Base-by-base conservation (phyloP, 2,888 invertebrate species). In the Operophtera brumata region DNA sequence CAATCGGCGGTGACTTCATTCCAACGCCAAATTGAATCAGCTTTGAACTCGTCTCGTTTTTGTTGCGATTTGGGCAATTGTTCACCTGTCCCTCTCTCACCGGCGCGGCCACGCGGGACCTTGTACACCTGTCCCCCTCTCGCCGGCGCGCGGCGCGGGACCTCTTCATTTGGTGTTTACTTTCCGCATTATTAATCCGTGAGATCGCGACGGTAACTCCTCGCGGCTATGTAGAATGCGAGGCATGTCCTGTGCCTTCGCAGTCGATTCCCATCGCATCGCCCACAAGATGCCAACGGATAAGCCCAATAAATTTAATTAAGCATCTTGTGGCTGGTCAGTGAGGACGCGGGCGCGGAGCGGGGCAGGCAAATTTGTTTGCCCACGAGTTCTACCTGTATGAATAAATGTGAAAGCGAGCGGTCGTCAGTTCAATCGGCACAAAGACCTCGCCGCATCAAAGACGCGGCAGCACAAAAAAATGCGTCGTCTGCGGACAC, bases 251-350 rank as follows among this genome's bases (percentile, higher is more conserved):
- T 74, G 69, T 68, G 70, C 70, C 67, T 69, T 77, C 71, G 78
- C 79, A 71, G 74, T 74, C 76, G 79, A 78, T 84, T 86, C 83
- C 82, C 86, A 84, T 80, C 78, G 82, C 54, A 47, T 52, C 47
- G 45, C 30, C 73, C 68, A 75, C 71, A 79, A 78, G 81, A 84
- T 83, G 82, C 75, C 74, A 69, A 73, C 67, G 77, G 88, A 87
- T 88, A 85, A 47, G 39, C 51, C 44, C 81, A 84, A 87, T 89
- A 86, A 86, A 87, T 89, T 86, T 86, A 89, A 87, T 88, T 81
- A 87, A 86, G 83, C 70, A 77, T 82, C 77, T 75, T 73, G 69
- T 73, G 57, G 50, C 48, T 37, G 46, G 36, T 25, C 45, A 35
- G 35, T 57, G 65, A 61, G 65, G 59, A 12, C n/a, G 49, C 55